phyloP scores from a whole-genome alignment of 1,140 invertebrate species.

The Galendromus occidentalis region DNA sequence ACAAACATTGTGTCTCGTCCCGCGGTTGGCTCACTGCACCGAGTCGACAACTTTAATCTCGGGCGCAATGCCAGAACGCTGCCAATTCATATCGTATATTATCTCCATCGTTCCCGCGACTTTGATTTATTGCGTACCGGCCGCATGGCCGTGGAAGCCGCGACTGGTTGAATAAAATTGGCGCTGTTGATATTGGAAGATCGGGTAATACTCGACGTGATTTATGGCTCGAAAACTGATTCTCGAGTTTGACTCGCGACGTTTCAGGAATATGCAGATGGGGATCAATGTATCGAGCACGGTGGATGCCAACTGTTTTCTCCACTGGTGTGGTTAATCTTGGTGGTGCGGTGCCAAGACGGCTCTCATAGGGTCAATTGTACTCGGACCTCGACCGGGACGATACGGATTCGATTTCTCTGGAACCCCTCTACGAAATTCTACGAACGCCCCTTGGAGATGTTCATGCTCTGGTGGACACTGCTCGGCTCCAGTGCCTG shows the following conservation, averaged over 20 bases:
- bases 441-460: constrained; percentile 21
- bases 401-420: constrained; percentile 23
- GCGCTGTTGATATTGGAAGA: constrained; percentile 21
- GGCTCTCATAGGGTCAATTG: constrained; percentile 25
- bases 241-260: background rate
- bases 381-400: constrained; percentile 27
- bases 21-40: constrained; percentile 20
- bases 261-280: background rate
- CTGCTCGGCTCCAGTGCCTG: constrained; percentile 31
- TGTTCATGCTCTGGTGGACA: constrained; percentile 25
- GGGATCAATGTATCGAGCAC: background rate
- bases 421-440: constrained; percentile 20
- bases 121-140: constrained; percentile 20
- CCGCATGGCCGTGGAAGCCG: constrained; percentile 22
- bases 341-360: constrained; percentile 27
- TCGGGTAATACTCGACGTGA: constrained; percentile 14
- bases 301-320: constrained; percentile 24
- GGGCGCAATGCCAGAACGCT: constrained; percentile 23
- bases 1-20: background rate
- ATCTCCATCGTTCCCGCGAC: constrained; percentile 19
- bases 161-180: constrained; percentile 17
- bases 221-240: background rate
- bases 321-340: constrained; percentile 27
- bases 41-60: constrained; percentile 22
- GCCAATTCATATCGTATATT: constrained; percentile 20